phyloP scores from a whole-genome alignment of 2,797 vertebrate genomes.

The Enteromius argenteus region DNA sequence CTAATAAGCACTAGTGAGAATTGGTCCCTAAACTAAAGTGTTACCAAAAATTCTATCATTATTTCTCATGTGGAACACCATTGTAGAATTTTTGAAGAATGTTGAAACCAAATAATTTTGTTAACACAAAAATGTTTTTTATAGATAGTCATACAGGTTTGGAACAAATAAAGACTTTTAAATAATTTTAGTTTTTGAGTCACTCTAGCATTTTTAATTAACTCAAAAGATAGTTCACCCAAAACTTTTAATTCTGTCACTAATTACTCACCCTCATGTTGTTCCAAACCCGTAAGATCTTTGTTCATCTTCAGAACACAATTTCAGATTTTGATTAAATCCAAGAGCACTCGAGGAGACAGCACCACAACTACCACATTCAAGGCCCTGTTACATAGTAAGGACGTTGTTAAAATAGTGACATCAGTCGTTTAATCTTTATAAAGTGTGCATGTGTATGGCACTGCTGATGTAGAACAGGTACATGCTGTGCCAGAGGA shows the following conservation, averaged over 20 bases:
- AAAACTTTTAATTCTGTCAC: no score
- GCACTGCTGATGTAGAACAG: neutral
- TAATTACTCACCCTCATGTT: neutral
- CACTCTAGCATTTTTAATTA: neutral
- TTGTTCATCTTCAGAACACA: neutral
- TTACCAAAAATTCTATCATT: neutral
- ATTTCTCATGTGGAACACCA: neutral
- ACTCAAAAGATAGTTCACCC: no score
- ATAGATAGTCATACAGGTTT: neutral
- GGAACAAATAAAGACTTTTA: neutral
- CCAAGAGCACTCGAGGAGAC: neutral
- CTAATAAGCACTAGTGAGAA: neutral
- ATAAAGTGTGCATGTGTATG: neutral
- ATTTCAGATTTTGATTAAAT: neutral
- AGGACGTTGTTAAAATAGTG: neutral
- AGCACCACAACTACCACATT: neutral
- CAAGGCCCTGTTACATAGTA: neutral
- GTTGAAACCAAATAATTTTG: neutral
- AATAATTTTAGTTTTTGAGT: neutral
- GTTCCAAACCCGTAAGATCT: neutral
- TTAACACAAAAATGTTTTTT: neutral
- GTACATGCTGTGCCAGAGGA: no score
- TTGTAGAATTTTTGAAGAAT: neutral
- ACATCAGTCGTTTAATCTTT: neutral
- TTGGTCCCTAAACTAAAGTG: neutral